A percentile compares a stretch with the other conserved stretches of the same genome.
phyloP scores from a whole-genome alignment of 2,888 invertebrate species.

The Apamea epomidion region DNA sequence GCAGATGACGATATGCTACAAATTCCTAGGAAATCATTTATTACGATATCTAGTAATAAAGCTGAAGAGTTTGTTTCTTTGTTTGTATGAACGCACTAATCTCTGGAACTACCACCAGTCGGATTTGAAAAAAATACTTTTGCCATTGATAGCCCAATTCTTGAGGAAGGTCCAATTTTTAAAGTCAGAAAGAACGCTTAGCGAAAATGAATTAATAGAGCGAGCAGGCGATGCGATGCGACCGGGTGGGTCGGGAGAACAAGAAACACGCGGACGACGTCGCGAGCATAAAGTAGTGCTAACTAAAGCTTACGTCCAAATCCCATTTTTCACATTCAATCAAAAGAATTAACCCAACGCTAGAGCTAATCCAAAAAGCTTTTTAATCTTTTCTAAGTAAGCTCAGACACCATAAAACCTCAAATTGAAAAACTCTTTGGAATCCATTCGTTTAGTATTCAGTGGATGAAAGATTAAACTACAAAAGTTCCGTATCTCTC shows the following conservation, averaged over 20 bases:
- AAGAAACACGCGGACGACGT: background rate
- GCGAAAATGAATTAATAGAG: too few species aligned
- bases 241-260: background rate
- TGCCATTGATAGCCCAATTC: background rate
- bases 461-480: slow-evolving; percentile 20
- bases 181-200: too few species aligned
- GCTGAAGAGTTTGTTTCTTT: too few species aligned
- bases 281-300: background rate
- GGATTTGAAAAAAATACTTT: background rate
- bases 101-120: too few species aligned
- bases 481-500: slow-evolving; percentile 12
- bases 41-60: background rate
- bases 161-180: too few species aligned
- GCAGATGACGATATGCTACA: background rate
- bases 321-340: background rate
- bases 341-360: slow-evolving; percentile 1
- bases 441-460: slow-evolving; percentile 22
- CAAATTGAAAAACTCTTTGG: slow-evolving; percentile 39
- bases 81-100: too few species aligned
- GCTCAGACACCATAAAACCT: slow-evolving; percentile 20
- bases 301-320: background rate
- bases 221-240: background rate
- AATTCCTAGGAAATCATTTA: background rate
- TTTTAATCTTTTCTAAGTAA: slow-evolving; percentile 27
- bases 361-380: slow-evolving; percentile 33